phyloP scores from a whole-genome alignment of 2,888 invertebrate genomes.

The Sicus ferrugineus region DNA sequence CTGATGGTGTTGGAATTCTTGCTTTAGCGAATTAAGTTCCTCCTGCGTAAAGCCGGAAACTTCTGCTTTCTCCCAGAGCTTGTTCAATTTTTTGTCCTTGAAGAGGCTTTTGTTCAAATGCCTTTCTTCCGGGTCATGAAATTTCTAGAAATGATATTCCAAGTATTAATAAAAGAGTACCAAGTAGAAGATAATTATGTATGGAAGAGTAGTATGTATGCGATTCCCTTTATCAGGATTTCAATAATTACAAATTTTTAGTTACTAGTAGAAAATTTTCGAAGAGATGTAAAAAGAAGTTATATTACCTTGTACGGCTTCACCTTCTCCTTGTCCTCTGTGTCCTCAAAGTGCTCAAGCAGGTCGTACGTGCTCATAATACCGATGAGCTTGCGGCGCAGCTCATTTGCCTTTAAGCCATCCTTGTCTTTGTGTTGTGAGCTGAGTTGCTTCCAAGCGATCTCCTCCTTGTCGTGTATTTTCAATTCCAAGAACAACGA shows the following conservation, averaged over 20 bases:
- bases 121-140: constrained; percentile 66
- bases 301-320: constrained; percentile 56
- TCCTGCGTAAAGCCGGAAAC: constrained; percentile 84
- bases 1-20: constrained; percentile 92
- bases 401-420: constrained; percentile 81
- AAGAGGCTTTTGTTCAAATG: constrained; percentile 80
- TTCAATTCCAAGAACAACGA: constrained; percentile 88
- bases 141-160: constrained; percentile 57
- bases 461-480: constrained; percentile 92
- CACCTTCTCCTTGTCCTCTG: constrained; percentile 67
- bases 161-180: no score
- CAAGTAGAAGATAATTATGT: no score
- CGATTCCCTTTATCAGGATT: no score
- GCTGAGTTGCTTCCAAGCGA: constrained; percentile 81
- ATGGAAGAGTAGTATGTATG: no score
- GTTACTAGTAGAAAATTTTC: no score
- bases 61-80: constrained; percentile 90
- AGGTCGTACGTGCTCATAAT: constrained; percentile 85
- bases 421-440: constrained; percentile 87
- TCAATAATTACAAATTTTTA: no score
- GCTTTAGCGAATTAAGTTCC: constrained; percentile 81
- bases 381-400: constrained; percentile 80
- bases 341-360: constrained; percentile 80
- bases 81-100: constrained; percentile 88
- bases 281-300: background rate